Percentiles rank a stretch among this genome's conserved stretches.
Evolutionary conservation across 2,797 vertebrate genomes (phyloP).

Genomic region (Cercopithecus neglectus): DNA sequence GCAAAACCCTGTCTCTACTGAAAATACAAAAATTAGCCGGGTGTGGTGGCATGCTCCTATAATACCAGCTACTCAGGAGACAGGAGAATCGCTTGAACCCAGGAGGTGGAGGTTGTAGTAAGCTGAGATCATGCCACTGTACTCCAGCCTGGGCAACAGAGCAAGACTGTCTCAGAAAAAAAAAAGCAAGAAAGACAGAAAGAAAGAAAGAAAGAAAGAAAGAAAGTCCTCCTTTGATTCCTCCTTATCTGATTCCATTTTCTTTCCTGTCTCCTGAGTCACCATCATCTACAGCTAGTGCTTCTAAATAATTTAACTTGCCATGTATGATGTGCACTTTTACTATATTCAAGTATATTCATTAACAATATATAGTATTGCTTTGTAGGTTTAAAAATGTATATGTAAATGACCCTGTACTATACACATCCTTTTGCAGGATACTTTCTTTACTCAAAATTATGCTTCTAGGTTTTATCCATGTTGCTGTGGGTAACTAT

Average conservation of each 20-base stretch:
- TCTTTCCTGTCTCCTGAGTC: neutral
- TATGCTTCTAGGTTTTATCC: slow-evolving; percentile 2
- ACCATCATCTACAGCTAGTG: neutral
- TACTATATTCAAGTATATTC: neutral
- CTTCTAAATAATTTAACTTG: slow-evolving; percentile 18
- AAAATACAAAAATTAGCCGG: too few species aligned
- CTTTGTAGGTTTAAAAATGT: slow-evolving; percentile 15
- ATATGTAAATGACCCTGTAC: neutral
- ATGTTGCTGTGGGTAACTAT: neutral
- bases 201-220: too few species aligned
- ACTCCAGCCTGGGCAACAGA: neutral
- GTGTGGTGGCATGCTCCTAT: too few species aligned
- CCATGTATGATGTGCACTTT: neutral
- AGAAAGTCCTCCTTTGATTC: neutral
- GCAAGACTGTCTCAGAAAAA: neutral
- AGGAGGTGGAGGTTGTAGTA: neutral
- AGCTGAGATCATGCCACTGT: neutral
- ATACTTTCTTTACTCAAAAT: neutral
- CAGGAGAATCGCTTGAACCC: neutral
- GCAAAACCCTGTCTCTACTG: too few species aligned
- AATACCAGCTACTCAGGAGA: neutral
- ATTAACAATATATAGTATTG: neutral
- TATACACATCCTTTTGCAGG: neutral
- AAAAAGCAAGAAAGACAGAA: too few species aligned
- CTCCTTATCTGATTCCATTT: neutral